These are phyloP conservation scores for Acronicta psi DNA, from an alignment of 2,888 invertebrate species.

Conservation along the genomic window DNA sequence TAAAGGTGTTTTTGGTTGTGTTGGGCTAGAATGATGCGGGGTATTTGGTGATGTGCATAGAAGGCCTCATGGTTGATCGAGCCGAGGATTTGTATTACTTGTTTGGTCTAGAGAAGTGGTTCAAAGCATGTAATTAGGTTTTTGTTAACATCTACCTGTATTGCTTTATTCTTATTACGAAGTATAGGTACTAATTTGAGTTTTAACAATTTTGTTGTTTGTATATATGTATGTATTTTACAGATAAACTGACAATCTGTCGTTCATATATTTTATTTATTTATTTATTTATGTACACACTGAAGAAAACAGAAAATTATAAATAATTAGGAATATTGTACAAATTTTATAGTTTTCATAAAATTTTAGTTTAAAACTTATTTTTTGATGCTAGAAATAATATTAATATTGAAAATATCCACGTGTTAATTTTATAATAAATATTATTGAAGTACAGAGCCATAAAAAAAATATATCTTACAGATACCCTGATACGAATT, in stretches of 20 bases:
- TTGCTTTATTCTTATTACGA: conserved; percentile 21
- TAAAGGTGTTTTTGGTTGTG: conserved; percentile 52
- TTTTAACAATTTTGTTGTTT: conserved; percentile 7
- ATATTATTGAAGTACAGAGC: neutral
- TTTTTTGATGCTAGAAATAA: too few species aligned
- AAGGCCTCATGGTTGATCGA: conserved; percentile 82
- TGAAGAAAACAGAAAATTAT: too few species aligned
- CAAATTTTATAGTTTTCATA: too few species aligned
- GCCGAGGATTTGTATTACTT: conserved; percentile 80
- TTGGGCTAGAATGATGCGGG: conserved; percentile 49
- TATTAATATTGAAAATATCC: too few species aligned
- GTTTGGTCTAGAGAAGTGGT: conserved; percentile 77
- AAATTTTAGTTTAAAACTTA: too few species aligned
- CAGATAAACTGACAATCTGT: neutral
- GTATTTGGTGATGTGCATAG: conserved; percentile 72
- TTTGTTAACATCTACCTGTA: conserved; percentile 64
- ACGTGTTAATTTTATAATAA: neutral
- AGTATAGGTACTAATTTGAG: neutral
- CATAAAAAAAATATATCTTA: conserved; percentile 7
- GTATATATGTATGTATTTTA: too few species aligned
- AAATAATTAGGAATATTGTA: too few species aligned
- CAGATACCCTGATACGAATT: neutral
- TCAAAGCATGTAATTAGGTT: conserved; percentile 75
- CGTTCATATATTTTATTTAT: neutral
- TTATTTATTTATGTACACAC: too few species aligned